Conservation (phyloP, 2,888 invertebrate species). For the Argyresthia albistria region DNA sequence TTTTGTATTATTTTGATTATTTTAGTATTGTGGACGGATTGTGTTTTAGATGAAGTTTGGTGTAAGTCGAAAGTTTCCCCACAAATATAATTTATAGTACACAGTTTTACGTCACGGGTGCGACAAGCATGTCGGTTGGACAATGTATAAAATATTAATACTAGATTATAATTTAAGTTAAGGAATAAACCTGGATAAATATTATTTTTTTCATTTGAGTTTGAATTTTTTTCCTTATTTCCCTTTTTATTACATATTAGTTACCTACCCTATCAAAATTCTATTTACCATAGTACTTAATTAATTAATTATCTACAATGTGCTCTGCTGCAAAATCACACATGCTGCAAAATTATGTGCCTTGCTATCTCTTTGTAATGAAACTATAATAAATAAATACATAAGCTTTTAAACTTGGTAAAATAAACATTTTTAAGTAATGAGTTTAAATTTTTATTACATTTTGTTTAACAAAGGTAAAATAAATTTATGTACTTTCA, state of each 20-base stretch:
- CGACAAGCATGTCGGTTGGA: conserved; percentile 53
- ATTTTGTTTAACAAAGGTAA: too few species aligned
- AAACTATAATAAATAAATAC: too few species aligned
- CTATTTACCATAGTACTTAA: too few species aligned
- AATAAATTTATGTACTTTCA: too few species aligned
- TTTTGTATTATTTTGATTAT: background rate
- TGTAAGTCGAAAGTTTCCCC: conserved; percentile 7
- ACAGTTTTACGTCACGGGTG: conserved; percentile 34
- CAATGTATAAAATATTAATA: conserved; percentile 67
- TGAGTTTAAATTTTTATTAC: too few species aligned
- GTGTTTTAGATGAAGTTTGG: conserved; percentile 6
- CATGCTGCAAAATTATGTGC: too few species aligned
- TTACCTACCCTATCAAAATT: too few species aligned
- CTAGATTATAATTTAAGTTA: conserved; percentile 64
- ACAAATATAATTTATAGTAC: conserved; percentile 27
- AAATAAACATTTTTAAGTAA: too few species aligned
- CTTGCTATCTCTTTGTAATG: too few species aligned
- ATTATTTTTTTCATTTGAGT: conserved; percentile 58
- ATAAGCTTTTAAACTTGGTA: too few species aligned
- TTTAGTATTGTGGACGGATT: background rate
- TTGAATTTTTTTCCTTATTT: conserved; percentile 34
- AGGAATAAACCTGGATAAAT: conserved; percentile 70
- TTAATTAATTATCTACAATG: too few species aligned
- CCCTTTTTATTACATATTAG: background rate
- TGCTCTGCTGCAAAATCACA: too few species aligned